A percentile compares a stretch with the other conserved stretches of the same genome.
phyloP scores from a whole-genome alignment of 2,888 invertebrate species.

The Euclidia mi region DNA sequence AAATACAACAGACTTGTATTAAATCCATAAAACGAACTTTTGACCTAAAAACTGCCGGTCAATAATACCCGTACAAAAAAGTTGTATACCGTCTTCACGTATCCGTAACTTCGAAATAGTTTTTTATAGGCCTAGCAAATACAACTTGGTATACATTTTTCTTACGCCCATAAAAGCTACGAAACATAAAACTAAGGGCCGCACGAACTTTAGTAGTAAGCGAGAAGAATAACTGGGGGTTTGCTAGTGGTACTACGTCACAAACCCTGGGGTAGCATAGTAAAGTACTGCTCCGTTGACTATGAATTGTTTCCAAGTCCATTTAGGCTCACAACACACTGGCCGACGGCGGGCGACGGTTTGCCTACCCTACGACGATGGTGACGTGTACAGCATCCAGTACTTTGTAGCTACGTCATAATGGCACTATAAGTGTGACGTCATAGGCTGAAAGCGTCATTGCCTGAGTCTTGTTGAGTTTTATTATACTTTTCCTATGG shows the following conservation, averaged over 20 bases:
- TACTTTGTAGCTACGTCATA: not conserved
- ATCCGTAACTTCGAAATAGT: conserved; percentile 16
- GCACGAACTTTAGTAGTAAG: conserved; percentile 42
- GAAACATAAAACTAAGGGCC: conserved; percentile 56
- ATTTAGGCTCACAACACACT: conserved; percentile 48
- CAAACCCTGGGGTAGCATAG: conserved; percentile 58
- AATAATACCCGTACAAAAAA: conserved; percentile 13
- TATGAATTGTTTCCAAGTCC: conserved; percentile 56
- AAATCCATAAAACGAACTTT: too few species aligned
- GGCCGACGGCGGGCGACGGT: too few species aligned
- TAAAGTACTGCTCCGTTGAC: conserved; percentile 59
- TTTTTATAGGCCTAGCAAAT: conserved; percentile 39
- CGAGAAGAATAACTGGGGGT: conserved; percentile 54
- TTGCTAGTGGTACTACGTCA: conserved; percentile 61
- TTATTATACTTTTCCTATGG: not conserved
- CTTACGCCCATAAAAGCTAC: conserved; percentile 52
- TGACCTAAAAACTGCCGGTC: not conserved
- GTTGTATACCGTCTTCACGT: not conserved
- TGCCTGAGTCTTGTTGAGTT: too few species aligned
- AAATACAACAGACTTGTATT: too few species aligned
- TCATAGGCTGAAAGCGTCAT: not conserved
- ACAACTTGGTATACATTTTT: conserved; percentile 43
- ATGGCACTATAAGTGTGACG: not conserved
- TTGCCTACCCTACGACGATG: too few species aligned
- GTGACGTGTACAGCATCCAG: too few species aligned